phyloP scores from a whole-genome alignment of 2,888 invertebrate species.

The Chrysotoxum bicinctum region DNA sequence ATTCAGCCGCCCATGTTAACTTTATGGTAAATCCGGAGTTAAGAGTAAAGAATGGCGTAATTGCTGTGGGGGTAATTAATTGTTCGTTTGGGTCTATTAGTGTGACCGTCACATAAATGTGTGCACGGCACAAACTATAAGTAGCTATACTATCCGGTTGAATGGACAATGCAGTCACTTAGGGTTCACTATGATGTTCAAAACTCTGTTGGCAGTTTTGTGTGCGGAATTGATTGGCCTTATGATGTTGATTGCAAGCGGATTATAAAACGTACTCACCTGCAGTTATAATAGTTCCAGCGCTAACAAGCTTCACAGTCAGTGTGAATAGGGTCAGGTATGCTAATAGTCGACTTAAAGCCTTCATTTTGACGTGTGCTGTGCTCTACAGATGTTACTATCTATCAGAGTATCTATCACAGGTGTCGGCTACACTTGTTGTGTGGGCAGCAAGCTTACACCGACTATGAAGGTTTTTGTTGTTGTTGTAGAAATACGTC shows the following conservation, averaged over 20 bases:
- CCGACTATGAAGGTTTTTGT: conserved; percentile 13
- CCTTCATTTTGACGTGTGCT: conserved; percentile 38
- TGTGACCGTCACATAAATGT: conserved; percentile 44
- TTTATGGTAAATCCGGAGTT: background rate
- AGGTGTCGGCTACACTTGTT: conserved; percentile 36
- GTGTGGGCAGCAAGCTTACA: conserved; percentile 47
- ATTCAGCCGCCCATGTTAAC: background rate
- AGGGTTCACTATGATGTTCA: conserved; percentile 1
- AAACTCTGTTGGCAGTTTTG: conserved; percentile 12
- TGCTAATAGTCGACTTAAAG: conserved; percentile 46
- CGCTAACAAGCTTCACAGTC: conserved; percentile 19
- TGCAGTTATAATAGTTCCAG: conserved; percentile 63
- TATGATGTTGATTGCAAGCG: conserved; percentile 17
- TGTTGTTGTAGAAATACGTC: background rate
- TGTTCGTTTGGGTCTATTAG: conserved; percentile 40
- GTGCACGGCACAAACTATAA: background rate
- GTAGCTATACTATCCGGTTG: background rate
- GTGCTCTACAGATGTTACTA: conserved; percentile 13
- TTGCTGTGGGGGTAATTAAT: conserved; percentile 56
- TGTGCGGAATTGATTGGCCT: conserved; percentile 16
- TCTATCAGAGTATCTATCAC: background rate
- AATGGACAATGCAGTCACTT: background rate
- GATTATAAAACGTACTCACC: conserved; percentile 48
- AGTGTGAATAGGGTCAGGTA: conserved; percentile 42
- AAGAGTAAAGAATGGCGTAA: conserved; percentile 22